Evolutionary conservation across 1,140 invertebrate species (phyloP), one percentile per base, ranked within the genome.

Genomic region (Homalodisca vitripennis): DNA sequence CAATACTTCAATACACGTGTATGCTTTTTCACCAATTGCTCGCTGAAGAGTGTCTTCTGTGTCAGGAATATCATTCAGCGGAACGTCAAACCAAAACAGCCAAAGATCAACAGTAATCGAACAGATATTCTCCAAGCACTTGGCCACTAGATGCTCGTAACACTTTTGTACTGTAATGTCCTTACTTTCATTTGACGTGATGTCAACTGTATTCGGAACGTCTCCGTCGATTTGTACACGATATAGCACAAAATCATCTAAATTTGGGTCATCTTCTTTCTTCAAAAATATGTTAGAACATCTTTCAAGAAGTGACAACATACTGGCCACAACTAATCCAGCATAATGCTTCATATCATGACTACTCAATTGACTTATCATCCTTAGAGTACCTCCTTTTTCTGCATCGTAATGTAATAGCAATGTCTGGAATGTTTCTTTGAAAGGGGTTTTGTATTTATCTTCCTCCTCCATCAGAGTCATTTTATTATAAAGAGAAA

Each of bases 291-390:
- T 24, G 3, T 66, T 17, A 13, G 41, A 24, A 46, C 24, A 41
- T 24, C 47, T 17, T 1, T 66, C 17, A 20, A 66, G n/a, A 22
- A 66, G 34, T 46, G 29, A 14, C 22, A 66, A 47, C 20, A 66
- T 26, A 17, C 63, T 66, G 20, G 24, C 32, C 20, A 66, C n/a
- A 27, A 66, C 63, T 46, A 66, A 22, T 66, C 63, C 63, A 46
- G 32, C 24, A 47, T 46, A 66, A 46, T 66, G 63, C 6, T 46
- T 46, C 24, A 46, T 3, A 47, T 66, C 47, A 12, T 32, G 17
- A 10, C 26, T 47, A 17, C 47, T 66, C 63, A 32, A 66, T 6
- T n/a, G 34, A 31, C 41, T 29, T 13, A 46, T 66, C 22, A 29
- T 3, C 20, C 34, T 64, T 12, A 64, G 2, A 41, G 2, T 22